Conservation (phyloP, 2,113 vertebrate species). For the Oncorhynchus keta region DNA sequence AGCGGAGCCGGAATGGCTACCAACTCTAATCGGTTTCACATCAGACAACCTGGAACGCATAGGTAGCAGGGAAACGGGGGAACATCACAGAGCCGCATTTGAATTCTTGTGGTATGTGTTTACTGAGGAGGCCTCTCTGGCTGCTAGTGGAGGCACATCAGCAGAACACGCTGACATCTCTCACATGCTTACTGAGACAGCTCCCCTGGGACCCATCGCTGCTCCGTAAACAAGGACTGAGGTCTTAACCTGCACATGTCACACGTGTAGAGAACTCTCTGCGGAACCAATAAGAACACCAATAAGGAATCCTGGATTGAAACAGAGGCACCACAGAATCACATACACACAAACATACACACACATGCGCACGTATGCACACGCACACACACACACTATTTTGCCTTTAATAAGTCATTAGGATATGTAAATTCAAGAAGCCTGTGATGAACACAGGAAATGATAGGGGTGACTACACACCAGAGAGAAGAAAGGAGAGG, state of each 20-base stretch:
- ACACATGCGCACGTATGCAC: conserved; percentile 29
- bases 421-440: conserved; percentile 58
- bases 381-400: conserved; percentile 9
- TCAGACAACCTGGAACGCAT: conserved; percentile 76
- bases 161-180: conserved; percentile 25
- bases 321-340: conserved; percentile 43
- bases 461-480: conserved; percentile 21
- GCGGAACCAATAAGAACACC: conserved; percentile 32
- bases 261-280: conserved; percentile 16
- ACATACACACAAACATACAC: conserved; percentile 17
- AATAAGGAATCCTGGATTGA: conserved; percentile 1
- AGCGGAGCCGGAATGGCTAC: conserved; percentile 31
- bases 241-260: conserved; percentile 46
- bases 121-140: neutral
- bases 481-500: neutral
- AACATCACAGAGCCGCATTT: neutral
- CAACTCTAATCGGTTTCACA: conserved; percentile 75
- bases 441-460: conserved; percentile 49
- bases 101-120: neutral
- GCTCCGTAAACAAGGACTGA: conserved; percentile 51
- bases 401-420: conserved; percentile 54
- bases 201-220: conserved; percentile 29
- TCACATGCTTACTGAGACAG: conserved; percentile 14
- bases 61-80: conserved; percentile 41
- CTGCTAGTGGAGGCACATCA: neutral